Evolutionary conservation across 2,888 invertebrate genomes (phyloP), one percentile per base, ranked within the genome.

Genomic region (Diarsia rubi): DNA sequence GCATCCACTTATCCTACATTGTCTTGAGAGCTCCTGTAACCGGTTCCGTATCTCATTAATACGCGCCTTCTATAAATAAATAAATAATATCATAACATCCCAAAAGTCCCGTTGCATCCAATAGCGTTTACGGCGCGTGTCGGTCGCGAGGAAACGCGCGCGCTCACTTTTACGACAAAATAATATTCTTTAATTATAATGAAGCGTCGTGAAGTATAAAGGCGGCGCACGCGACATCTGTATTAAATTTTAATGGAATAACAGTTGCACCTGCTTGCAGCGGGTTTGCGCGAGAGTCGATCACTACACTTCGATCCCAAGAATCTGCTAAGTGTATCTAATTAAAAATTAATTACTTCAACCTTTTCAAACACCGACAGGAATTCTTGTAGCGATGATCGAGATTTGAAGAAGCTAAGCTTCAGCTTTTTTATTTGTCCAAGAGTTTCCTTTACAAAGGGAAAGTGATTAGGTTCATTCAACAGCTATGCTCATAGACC

Each of bases 111-210:
- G 95, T 94, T 95, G 87, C 75, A 78, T 87, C 80, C 86, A 86
- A 89, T 90, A 88, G 87, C 86, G 86, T 84, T 84, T 86, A 86
- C 79, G 93, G 92, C 95, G 93, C 94, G 95, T 94, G 94, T 91
- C 93, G 83, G 88, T 87, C 90, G 90, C 90, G 88, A 90, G 91
- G 89, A 86, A 88, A 86, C 88, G 89, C 89, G 86, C 90, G 80
- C 86, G 89, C 90, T 88, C 92, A 89, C 87, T 93, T 95, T 96
- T 95, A 96, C 94, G 95, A 94, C 94, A 94, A 95, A 95, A 95
- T 96, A 95, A 95, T 95, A 94, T 94, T 94, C 94, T 94, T 95
- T 95, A 95, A 96, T 96, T 95, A 95, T 95, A 95, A 94, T 94
- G 95, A 92, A 93, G 94, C 93, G 93, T 94, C 91, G 92, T 90